These are phyloP conservation scores for Naso thynnoides DNA, from an alignment of 2,797 vertebrate genomes.

Conservation along the genomic window DNA sequence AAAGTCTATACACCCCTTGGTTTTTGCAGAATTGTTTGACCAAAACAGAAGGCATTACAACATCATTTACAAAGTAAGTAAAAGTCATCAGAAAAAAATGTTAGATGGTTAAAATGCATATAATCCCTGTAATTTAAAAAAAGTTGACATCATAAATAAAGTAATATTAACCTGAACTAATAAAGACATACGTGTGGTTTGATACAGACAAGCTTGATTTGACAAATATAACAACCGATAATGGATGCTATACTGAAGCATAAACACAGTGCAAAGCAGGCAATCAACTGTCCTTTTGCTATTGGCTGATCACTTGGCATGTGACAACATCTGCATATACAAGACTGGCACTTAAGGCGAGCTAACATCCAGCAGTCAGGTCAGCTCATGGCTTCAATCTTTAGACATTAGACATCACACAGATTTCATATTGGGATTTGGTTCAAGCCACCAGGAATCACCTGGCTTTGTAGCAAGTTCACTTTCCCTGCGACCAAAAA, in stretches of 20 bases:
- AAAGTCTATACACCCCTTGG: constrained; percentile 35
- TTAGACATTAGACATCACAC: constrained; percentile 27
- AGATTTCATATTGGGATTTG: constrained; percentile 51
- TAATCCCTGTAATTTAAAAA: constrained; percentile 9
- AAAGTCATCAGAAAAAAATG: not conserved
- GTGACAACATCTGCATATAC: not conserved
- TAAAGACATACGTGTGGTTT: constrained; percentile 5
- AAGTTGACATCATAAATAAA: not conserved
- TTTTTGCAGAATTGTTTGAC: not conserved
- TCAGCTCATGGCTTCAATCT: constrained; percentile 22
- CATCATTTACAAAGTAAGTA: not conserved
- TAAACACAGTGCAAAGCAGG: constrained; percentile 10
- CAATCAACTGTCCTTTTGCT: not conserved
- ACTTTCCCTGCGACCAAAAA: constrained; percentile 18
- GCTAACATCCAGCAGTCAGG: constrained; percentile 7
- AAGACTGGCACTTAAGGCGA: not conserved
- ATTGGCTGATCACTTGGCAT: not conserved
- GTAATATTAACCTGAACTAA: not conserved
- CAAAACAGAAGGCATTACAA: not conserved
- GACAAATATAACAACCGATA: constrained; percentile 19
- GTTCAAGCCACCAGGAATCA: constrained; percentile 62
- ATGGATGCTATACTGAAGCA: constrained; percentile 6
- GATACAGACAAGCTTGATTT: constrained; percentile 15
- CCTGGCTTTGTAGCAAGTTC: constrained; percentile 11
- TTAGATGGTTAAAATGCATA: not conserved